Evolutionary conservation across 92 coral and sea anemone genomes (phyloP).

Genomic region (Parazoanthus swiftii): DNA sequence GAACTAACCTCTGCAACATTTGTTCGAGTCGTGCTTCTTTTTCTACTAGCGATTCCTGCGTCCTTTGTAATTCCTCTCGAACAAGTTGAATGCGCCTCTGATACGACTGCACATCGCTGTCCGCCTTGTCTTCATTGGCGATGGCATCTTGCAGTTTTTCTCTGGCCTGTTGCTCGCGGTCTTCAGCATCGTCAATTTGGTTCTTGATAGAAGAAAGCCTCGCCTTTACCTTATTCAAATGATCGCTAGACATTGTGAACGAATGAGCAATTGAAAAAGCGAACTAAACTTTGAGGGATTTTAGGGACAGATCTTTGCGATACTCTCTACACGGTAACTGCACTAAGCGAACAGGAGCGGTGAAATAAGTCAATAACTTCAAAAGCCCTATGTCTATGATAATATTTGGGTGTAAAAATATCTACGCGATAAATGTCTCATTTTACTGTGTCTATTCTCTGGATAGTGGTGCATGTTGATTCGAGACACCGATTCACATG

Average conservation of each 20-base stretch:
- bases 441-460: conserved; percentile 23
- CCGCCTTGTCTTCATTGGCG: conserved; percentile 66
- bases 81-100: conserved; percentile 71
- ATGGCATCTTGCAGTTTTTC: conserved; percentile 66
- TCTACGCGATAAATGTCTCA: conserved; percentile 1
- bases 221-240: conserved; percentile 71
- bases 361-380: conserved; percentile 18
- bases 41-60: conserved; percentile 48
- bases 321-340: not conserved
- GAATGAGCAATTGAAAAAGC: not conserved
- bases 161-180: conserved; percentile 66
- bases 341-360: conserved; percentile 7
- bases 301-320: conserved; percentile 15
- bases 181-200: conserved; percentile 80
- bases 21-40: conserved; percentile 53
- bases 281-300: conserved; percentile 4
- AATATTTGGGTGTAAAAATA: conserved; percentile 33
- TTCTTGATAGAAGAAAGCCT: conserved; percentile 74
- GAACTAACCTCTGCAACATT: conserved; percentile 36
- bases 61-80: conserved; percentile 49
- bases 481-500: not conserved
- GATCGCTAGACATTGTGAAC: conserved; percentile 45
- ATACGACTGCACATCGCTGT: conserved; percentile 78
- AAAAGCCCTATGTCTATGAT: conserved; percentile 6
- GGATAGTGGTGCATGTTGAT: conserved; percentile 2